phyloP scores from a whole-genome alignment of 23 tunicate species.

The Halocynthia roretzi region DNA sequence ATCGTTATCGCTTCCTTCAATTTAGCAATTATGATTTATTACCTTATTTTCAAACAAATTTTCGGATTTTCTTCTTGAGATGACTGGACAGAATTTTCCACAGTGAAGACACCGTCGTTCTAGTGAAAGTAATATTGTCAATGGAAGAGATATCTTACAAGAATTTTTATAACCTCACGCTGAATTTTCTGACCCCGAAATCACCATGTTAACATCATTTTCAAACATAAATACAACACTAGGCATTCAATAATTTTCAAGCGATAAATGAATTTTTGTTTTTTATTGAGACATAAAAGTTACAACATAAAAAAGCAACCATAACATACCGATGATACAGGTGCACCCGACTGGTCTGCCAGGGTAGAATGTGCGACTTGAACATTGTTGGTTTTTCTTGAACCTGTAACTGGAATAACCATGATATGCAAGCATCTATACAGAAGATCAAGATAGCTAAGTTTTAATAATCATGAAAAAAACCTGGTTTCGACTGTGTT shows the following conservation, averaged over 20 bases:
- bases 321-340: slow-evolving; percentile 9
- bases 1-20: background rate
- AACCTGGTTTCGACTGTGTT: background rate
- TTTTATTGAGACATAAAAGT: background rate
- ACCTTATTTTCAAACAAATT: slow-evolving; percentile 76
- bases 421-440: background rate
- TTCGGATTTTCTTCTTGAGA: slow-evolving; percentile 69
- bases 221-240: too few species aligned
- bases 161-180: too few species aligned
- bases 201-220: too few species aligned
- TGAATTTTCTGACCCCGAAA: too few species aligned
- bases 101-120: background rate
- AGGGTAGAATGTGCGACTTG: background rate
- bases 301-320: background rate
- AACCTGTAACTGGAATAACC: background rate
- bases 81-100: slow-evolving; percentile 1
- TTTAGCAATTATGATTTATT: background rate
- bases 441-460: background rate
- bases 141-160: too few species aligned
- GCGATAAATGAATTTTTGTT: too few species aligned
- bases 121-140: too few species aligned
- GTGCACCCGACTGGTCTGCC: background rate
- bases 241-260: too few species aligned
- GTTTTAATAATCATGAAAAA: background rate
- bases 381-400: background rate